Base-by-base conservation (phyloP, 2,797 vertebrate genomes). In the Xerus rutilus region DNA sequence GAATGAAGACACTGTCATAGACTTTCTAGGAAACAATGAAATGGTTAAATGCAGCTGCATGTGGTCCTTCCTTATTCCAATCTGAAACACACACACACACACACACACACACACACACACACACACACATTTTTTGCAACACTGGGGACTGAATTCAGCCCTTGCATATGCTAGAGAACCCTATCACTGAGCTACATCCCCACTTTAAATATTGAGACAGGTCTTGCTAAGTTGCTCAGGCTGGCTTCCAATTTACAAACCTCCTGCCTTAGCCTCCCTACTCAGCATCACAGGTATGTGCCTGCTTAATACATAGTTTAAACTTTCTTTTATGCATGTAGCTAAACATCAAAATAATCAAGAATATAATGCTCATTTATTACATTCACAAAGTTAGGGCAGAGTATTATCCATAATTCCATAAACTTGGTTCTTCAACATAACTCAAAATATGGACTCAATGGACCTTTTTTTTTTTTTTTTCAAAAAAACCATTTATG, bases 391-490 rank as follows among this genome's bases (percentile, higher is more conserved):
- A 82, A 79, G 81, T 20, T 25, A 11, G 8, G 7, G 39, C 64
- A 91, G 1, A 96, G 25, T 14, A 78, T 72, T 87, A 85, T 78
- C 49, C n/a, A n/a, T 83, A 87, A 93, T 20, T 74, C 45, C 47
- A 91, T 84, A 91, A 83, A 67, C 3, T 83, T 25, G 2, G 2
- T 76, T 87, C 64, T 45, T 54, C 35, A 43, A 21, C 57, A 23
- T 59, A 78, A 94, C 17, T 88, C 92, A 96, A 90, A 77, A 72
- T n/a, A 95, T 57, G 39, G 64, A 86, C 59, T 92, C 57, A 74
- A 81, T 43, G 17, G 64, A 23, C 64, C 57, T 69, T 73, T 65
- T 57, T 54, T 54, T 54, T 57, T 21, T 49, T 49, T 49, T 49
- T 78, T 78, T 13, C 74, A 72, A 39, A 39, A 78, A 91, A 89